phyloP scores from a whole-genome alignment of 2,888 invertebrate genomes.

The Erpobdella octoculata region DNA sequence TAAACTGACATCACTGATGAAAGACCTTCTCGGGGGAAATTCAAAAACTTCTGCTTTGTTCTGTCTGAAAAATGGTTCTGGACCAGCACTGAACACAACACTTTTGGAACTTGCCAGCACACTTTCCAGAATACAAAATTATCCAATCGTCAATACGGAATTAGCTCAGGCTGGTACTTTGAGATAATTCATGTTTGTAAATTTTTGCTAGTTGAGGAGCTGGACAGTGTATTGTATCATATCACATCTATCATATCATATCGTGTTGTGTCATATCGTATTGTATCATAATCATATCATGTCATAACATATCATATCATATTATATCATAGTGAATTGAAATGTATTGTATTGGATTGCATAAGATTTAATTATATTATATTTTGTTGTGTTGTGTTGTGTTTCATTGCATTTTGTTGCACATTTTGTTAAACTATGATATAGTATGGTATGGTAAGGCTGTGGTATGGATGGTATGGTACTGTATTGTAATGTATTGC shows the following conservation, averaged over 20 bases:
- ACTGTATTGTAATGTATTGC: too few relatives aligned
- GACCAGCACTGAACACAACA: not conserved
- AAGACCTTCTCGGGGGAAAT: constrained; percentile 8
- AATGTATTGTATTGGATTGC: too few relatives aligned
- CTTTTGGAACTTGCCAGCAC: not conserved
- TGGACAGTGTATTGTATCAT: not conserved
- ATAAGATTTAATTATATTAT: too few relatives aligned
- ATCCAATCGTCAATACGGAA: constrained; percentile 7
- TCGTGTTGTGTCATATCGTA: not conserved
- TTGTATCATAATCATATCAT: too few relatives aligned
- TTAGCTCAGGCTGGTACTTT: not conserved
- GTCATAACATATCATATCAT: too few relatives aligned
- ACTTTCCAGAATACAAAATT: not conserved
- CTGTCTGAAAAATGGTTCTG: not conserved
- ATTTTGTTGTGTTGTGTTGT: too few relatives aligned
- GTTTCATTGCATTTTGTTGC: too few relatives aligned
- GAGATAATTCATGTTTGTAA: not conserved
- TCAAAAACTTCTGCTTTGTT: not conserved
- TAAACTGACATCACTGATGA: constrained; percentile 1
- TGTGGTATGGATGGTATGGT: too few relatives aligned
- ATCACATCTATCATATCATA: not conserved
- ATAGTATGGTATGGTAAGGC: too few relatives aligned
- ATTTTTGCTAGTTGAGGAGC: not conserved
- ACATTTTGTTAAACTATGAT: too few relatives aligned
- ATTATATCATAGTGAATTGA: too few relatives aligned